Evolutionary conservation across 92 coral and sea anemone species (phyloP).

Genomic region (Pocillopora grandis): DNA sequence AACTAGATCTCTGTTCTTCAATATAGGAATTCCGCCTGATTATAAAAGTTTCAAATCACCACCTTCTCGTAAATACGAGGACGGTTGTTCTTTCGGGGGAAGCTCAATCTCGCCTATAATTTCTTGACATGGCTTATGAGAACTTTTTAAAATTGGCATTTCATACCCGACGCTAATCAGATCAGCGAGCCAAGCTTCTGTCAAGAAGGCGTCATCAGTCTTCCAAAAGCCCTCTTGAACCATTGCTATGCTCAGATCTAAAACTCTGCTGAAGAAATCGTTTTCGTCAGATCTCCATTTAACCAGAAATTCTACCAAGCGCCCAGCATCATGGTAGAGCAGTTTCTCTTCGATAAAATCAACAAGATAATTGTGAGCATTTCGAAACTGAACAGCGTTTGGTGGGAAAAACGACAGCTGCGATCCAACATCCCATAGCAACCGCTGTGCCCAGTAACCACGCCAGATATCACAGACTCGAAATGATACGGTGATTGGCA

Average conservation of each 20-base stretch:
- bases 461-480: slow-evolving; percentile 99
- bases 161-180: slow-evolving; percentile 83
- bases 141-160: slow-evolving; percentile 54
- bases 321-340: slow-evolving; percentile 83
- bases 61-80: slow-evolving; percentile 75
- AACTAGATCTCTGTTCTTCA: background rate
- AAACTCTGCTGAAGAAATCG: slow-evolving; percentile 76
- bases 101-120: slow-evolving; percentile 32
- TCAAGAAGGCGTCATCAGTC: slow-evolving; percentile 72
- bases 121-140: slow-evolving; percentile 57
- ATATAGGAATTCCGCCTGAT: background rate
- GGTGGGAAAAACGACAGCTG: slow-evolving; percentile 93
- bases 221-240: slow-evolving; percentile 71
- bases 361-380: slow-evolving; percentile 81
- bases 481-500: slow-evolving; percentile 81
- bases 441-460: slow-evolving; percentile 93
- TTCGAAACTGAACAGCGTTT: slow-evolving; percentile 86
- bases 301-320: slow-evolving; percentile 69
- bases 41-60: slow-evolving; percentile 18
- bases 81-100: slow-evolving; percentile 69
- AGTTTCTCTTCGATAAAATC: slow-evolving; percentile 89
- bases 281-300: slow-evolving; percentile 17
- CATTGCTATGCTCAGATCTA: slow-evolving; percentile 82
- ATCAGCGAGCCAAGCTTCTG: slow-evolving; percentile 92
- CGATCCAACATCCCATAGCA: slow-evolving; percentile 89